These are phyloP conservation scores for Formica exsecta DNA, from an alignment of 1,140 invertebrate species.

Conservation along the genomic window DNA sequence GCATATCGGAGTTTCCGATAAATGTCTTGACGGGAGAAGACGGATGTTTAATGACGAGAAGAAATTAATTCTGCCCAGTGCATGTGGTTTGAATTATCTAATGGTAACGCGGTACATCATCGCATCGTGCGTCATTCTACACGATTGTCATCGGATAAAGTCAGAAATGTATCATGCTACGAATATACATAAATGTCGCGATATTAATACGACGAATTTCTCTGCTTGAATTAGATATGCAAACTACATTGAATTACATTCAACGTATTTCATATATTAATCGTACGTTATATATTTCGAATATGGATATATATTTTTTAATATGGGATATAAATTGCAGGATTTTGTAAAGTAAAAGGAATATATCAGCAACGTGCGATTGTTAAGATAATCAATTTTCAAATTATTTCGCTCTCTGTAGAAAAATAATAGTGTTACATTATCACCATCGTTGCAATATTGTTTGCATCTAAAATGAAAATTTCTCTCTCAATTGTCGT, in stretches of 20 bases:
- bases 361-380: slow-evolving; percentile 4
- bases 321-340: neutral
- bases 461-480: neutral
- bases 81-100: slow-evolving; percentile 33
- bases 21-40: neutral
- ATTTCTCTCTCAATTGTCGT: neutral
- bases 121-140: neutral
- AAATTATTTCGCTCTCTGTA: neutral
- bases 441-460: neutral
- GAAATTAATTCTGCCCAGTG: neutral
- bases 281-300: neutral
- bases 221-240: neutral
- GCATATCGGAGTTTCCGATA: neutral
- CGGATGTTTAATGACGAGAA: neutral
- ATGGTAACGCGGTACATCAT: slow-evolving; percentile 35
- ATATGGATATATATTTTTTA: neutral
- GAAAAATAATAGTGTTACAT: neutral
- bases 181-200: slow-evolving; percentile 31
- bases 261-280: neutral
- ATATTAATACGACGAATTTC: slow-evolving; percentile 31
- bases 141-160: slow-evolving; percentile 29
- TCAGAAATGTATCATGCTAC: slow-evolving; percentile 38
- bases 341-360: neutral
- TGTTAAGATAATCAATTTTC: neutral
- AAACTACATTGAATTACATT: too few species aligned